Evolutionary conservation across 2,888 invertebrate species (phyloP), one percentile per base, ranked within the genome.

Genomic region (Melinaea marsaeus): DNA sequence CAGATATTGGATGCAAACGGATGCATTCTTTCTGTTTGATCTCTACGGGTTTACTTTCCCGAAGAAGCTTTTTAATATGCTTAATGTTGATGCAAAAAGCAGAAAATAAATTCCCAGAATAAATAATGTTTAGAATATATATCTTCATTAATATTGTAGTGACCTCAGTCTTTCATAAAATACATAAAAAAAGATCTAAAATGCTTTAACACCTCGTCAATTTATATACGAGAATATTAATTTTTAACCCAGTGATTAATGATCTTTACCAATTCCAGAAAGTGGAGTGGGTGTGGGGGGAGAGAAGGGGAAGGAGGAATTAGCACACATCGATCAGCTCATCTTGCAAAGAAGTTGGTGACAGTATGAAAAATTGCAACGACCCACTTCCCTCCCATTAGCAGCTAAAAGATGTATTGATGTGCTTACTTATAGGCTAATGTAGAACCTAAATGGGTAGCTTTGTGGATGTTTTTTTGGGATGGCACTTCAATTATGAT

Each of bases 361-460:
- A 83, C 84, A 83, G 79, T 70, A 82, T 84, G 84, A 84, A 83
- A 84, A 83, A 84, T 84, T 77, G 78, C 78, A 72, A 62, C 65
- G 75, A 76, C 78, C 80, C 76, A 80, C 76, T 80, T 79, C 74
- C 70, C 55, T 55, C 69, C 71, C 75, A 76, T 81, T 79, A 79
- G 71, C 58, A 60, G 9, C 42, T 61, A 32, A 61, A 61, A 54
- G 46, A 65, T 60, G 62, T 62, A 67, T 69, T 61, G 65, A 67
- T 61, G 65, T 46, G 61, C 56, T 64, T 59, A 45, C 35, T 34
- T 51, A 42, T 32, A 51, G 51, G 32, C 32, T 51, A 51, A 51
- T 11, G 42, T 42, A 9, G 9, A 42, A 42, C 3, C 42, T 42
- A 6, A 9, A 42, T 42, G 42, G 11, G 7, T 42, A 9, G 42